These are phyloP conservation scores for Drosophila paranaensis DNA, from an alignment of 2,888 invertebrate species.

Conservation along the genomic window DNA sequence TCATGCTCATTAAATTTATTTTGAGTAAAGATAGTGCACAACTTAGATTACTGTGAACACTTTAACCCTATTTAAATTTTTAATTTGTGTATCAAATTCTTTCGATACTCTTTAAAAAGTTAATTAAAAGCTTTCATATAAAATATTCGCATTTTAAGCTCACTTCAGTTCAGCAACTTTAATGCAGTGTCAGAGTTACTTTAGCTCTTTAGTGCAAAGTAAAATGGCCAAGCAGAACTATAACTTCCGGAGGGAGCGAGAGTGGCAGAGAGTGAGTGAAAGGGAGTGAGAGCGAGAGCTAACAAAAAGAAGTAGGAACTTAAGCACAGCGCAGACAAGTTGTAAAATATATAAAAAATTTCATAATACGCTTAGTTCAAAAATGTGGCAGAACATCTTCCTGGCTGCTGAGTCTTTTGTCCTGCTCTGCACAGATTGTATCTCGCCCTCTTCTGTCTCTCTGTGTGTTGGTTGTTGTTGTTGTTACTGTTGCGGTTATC, in stretches of 20 bases:
- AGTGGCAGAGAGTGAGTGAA: no score
- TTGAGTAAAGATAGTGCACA: no score
- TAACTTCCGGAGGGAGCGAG: neutral
- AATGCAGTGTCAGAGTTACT: conserved; percentile 8
- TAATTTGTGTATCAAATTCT: neutral
- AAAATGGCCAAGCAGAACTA: conserved; percentile 1
- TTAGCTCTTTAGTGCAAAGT: conserved; percentile 21
- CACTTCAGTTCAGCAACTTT: conserved; percentile 10
- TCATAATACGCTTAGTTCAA: conserved; percentile 75
- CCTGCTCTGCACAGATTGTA: conserved; percentile 49
- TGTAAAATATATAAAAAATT: conserved; percentile 77
- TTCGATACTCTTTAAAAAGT: neutral
- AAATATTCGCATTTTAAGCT: conserved; percentile 3
- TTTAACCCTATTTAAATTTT: neutral
- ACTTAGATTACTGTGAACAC: no score
- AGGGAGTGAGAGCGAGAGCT: neutral
- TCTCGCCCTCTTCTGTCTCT: conserved; percentile 16
- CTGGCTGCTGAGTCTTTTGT: conserved; percentile 43
- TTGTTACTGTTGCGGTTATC: conserved; percentile 68
- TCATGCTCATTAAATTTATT: no score
- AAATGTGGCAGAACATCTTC: conserved; percentile 74
- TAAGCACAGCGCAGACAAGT: conserved; percentile 62
- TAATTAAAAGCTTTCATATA: conserved; percentile 2
- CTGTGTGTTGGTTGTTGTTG: conserved; percentile 30
- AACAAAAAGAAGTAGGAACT: conserved; percentile 27